Conservation (phyloP, 2,888 invertebrate genomes). For the Leistus spinibarbis region DNA sequence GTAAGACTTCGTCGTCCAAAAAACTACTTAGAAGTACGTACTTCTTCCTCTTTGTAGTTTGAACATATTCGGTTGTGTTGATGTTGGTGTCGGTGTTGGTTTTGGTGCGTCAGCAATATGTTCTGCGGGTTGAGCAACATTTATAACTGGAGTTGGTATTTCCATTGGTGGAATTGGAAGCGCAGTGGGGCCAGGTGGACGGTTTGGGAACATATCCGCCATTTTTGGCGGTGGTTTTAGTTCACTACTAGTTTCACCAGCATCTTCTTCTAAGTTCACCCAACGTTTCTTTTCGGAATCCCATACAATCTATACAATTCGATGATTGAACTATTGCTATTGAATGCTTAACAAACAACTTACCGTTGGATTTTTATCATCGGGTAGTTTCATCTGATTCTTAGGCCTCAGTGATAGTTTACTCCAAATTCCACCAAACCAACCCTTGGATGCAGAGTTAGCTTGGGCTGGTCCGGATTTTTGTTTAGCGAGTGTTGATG, state of each 20-base stretch:
- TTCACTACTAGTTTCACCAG: conserved; percentile 60
- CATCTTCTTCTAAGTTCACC: conserved; percentile 81
- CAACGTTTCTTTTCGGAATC: conserved; percentile 85
- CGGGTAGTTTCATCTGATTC: conserved; percentile 95
- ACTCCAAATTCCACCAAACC: conserved; percentile 88
- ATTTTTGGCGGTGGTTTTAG: conserved; percentile 75
- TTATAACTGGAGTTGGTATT: not conserved
- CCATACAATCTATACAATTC: conserved; percentile 80
- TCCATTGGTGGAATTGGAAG: conserved; percentile 18
- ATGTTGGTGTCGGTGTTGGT: conserved; percentile 39
- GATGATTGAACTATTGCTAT: not conserved
- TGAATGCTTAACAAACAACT: conserved; percentile 52
- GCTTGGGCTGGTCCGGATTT: conserved; percentile 44
- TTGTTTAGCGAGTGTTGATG: not conserved
- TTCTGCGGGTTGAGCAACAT: conserved; percentile 3
- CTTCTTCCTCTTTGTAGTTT: conserved; percentile 79
- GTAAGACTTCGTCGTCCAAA: too few species aligned
- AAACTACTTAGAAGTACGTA: too few species aligned
- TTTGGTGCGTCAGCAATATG: conserved; percentile 10
- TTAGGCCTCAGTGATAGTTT: conserved; percentile 82
- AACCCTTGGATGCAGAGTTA: conserved; percentile 60
- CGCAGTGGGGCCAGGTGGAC: conserved; percentile 44
- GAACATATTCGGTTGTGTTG: conserved; percentile 70
- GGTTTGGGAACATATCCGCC: conserved; percentile 59
- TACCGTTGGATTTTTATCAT: conserved; percentile 91